Base-by-base conservation (phyloP, 2,797 vertebrate species). In the Myotis pilosus region DNA sequence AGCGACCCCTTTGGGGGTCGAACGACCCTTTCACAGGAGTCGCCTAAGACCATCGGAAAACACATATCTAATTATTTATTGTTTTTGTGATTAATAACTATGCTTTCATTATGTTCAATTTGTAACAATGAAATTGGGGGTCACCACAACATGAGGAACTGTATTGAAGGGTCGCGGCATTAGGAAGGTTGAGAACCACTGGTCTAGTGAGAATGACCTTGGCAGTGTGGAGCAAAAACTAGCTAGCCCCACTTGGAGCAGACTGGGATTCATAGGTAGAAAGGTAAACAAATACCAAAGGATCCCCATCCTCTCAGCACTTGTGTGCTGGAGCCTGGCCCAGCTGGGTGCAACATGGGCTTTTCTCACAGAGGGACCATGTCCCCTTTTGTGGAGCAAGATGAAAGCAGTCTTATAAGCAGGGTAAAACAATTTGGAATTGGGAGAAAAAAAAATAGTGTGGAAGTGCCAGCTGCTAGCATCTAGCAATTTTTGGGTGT, bases 401-500 rank as follows among this genome's bases (percentile, higher is more conserved):
- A 60, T 60, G 33, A 78, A 16, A 72, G 10, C 6, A 81, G 25
- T 76, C 47, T 92, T 62, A 0, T 22, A 89, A 84, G 25, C 33
- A 85, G 5, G 12, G 3, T 69, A n/a, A 91, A 89, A 33, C 22
- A 62, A 20, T 86, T 33, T 93, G 12, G 15, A 5, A 3, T 11
- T 95, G 51, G 8, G 57, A 60, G 13, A 9, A 83, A 91, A 83
- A 91, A 74, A 90, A 69, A 41, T 8, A 79, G 4, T 86, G 33
- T 76, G 36, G 13, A 25, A 57, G 7, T 64, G 22, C 7, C 38
- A 83, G 47, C 60, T 91, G n/a, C 47, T 87, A 55, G 49, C 49
- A 89, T 75, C 74, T 89, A 64, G 51, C 33, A 71, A 71, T 86
- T 75, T 93, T 36, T 66, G 71, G 79, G 92, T 79, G 28, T 33